A percentile compares a stretch with the other conserved stretches of the same genome.
Conservation (phyloP, 2,113 vertebrate genomes). For the Varanus salvator region DNA sequence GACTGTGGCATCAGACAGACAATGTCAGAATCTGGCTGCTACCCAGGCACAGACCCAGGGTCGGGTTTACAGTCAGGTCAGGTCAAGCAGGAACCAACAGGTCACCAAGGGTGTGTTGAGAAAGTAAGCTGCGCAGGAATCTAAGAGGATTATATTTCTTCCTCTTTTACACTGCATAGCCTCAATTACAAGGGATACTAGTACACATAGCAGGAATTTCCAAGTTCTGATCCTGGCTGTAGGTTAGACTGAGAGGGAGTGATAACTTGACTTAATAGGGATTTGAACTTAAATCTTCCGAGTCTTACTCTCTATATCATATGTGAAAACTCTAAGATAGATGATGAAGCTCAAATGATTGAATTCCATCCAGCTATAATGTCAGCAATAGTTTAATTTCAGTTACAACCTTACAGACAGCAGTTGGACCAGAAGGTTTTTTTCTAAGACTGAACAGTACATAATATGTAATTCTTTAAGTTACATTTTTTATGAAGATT, state of each 20-base stretch:
- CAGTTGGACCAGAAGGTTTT: neutral
- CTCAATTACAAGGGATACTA: neutral
- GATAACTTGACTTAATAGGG: neutral
- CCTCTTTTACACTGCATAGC: neutral
- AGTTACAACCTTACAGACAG: neutral
- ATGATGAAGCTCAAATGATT: neutral
- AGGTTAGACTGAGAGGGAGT: neutral
- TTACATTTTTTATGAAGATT: constrained; percentile 30
- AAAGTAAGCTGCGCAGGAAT: neutral
- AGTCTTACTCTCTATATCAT: neutral
- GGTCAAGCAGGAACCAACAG: neutral
- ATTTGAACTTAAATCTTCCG: neutral
- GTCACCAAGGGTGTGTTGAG: neutral
- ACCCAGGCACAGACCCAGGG: neutral
- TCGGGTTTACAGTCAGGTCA: neutral
- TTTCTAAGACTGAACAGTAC: neutral
- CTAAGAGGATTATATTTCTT: neutral
- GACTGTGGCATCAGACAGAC: too few relatives aligned
- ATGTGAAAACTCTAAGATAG: neutral
- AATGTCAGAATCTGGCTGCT: neutral
- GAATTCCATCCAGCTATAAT: neutral
- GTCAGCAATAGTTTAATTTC: neutral
- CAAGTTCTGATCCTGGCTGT: neutral
- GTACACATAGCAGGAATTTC: neutral
- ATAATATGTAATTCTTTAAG: neutral